Conservation (phyloP, 2,888 invertebrate species). For the Pseudococcus jackbeardsleyi region DNA sequence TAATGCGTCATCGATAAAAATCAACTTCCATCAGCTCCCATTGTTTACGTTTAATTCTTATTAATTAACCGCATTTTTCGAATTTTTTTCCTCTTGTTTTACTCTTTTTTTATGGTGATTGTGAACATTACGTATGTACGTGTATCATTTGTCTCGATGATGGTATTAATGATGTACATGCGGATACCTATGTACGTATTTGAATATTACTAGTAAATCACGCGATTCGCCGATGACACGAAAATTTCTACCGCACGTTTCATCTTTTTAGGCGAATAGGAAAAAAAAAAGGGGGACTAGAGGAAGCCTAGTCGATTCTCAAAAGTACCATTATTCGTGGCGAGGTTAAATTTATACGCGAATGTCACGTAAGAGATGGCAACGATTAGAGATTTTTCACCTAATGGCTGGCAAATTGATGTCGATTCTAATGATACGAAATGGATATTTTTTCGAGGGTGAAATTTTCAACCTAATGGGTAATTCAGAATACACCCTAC, state of each 20-base stretch:
- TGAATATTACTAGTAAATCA: not conserved
- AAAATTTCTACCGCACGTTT: not conserved
- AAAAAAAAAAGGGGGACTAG: too few species aligned
- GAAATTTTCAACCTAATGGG: not conserved
- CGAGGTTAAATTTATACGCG: not conserved
- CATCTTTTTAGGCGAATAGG: not conserved
- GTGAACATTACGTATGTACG: not conserved
- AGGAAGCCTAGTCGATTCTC: too few species aligned
- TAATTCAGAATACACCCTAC: too few species aligned
- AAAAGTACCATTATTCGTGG: not conserved
- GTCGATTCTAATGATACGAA: not conserved
- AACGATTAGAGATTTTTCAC: not conserved
- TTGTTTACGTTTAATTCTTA: conserved; percentile 28
- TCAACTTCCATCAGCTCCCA: conserved; percentile 42
- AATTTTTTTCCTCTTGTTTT: not conserved
- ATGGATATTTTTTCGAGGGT: not conserved
- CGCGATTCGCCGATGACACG: conserved; percentile 21
- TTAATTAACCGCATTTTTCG: conserved; percentile 50
- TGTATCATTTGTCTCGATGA: not conserved
- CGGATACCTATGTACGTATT: not conserved
- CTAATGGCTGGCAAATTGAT: not conserved
- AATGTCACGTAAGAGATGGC: not conserved
- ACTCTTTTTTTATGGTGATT: conserved; percentile 8
- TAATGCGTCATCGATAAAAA: conserved; percentile 50
- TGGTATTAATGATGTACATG: conserved; percentile 4